Base-by-base conservation (phyloP, 2,113 vertebrate species). In the Nesospiza acunhae region DNA sequence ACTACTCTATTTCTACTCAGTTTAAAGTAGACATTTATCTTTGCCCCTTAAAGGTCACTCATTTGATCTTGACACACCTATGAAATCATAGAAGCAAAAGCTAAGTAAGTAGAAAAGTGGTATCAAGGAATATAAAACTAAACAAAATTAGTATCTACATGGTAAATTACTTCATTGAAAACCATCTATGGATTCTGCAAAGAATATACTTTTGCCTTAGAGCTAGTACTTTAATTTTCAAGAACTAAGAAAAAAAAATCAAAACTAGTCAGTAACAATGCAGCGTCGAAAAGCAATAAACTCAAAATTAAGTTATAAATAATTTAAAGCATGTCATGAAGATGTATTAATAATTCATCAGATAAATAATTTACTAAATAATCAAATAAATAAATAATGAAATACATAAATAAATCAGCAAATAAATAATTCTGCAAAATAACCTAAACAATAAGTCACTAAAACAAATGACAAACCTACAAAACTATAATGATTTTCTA, bases 321-420 rank as follows among this genome's bases (percentile, higher is more conserved):
- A 99, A 99, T 99, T 99, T 98, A 99, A 96, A 97, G 96, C 97
- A 99, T 98, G 99, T 99, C 99, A 99, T 99, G 99, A 99, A 99
- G 98, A 98, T 98, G 97, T 98, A 99, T 99, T 99, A 99, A 99
- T 99, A 99, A 99, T 99, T 99, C 98, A 99, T 99, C 98, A 98
- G 98, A 99, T 99, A 99, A 99, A 99, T 99, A 99, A 99, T 99
- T 99, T 99, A 99, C 99, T 99, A 99, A 99, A 99, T 99, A 99
- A 99, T 99, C 99, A 99, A 99, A 99, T 99, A 99, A 99, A 99
- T 99, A 99, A 99, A 99, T 99, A 98, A 99, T 99, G 99, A 98
- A 98, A 96, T 95, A 98, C 98, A 99, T 99, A 99, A 99, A 99
- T 99, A 99, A 99, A 98, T 98, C 97, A 99, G 98, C 97, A 98